These are phyloP conservation scores for Rotaria magnacalcarata DNA, from an alignment of 2,888 invertebrate genomes.

Conservation along the genomic window DNA sequence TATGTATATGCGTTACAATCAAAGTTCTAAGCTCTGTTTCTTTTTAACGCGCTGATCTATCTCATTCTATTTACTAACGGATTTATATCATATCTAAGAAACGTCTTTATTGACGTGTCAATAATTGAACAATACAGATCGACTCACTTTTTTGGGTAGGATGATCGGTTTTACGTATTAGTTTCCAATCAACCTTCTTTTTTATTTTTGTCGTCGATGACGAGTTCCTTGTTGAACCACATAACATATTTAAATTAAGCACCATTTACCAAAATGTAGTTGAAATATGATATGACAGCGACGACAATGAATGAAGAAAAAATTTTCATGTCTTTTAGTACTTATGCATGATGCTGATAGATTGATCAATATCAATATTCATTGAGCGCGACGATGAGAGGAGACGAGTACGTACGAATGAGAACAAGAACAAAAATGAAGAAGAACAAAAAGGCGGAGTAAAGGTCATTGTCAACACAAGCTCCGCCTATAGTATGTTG, in stretches of 20 bases:
- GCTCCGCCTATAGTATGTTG: not conserved
- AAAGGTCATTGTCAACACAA: conserved; percentile 29
- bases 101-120: not conserved
- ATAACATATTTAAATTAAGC: no score
- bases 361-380: not conserved
- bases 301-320: no score
- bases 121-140: not conserved
- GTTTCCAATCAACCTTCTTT: no score
- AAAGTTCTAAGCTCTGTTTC: not conserved
- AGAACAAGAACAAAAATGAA: conserved; percentile 1
- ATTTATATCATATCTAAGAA: not conserved
- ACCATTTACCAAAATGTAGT: no score
- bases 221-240: no score
- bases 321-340: no score
- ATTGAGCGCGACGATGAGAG: conserved; percentile 9
- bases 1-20: not conserved
- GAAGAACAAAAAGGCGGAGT: conserved; percentile 11
- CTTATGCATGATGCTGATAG: no score
- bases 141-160: no score
- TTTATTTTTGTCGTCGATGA: no score
- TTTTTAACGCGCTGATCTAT: not conserved
- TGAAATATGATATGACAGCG: no score
- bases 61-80: not conserved
- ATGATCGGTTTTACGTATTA: no score
- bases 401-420: not conserved